phyloP scores from a whole-genome alignment of 2,888 invertebrate genomes.

The Heteropelma amictum region DNA sequence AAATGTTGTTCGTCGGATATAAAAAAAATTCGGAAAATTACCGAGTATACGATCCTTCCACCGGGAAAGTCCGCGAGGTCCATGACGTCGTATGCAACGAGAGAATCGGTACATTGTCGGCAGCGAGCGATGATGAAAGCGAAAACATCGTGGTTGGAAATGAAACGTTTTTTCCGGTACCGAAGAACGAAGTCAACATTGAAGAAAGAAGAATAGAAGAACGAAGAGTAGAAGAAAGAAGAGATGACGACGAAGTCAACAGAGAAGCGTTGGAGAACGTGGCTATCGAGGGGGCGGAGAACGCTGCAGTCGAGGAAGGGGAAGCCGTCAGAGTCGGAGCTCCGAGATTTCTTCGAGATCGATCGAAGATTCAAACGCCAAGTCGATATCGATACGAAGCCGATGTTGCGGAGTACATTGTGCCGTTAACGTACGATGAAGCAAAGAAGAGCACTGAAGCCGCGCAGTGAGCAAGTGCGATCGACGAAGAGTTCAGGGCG shows the following conservation, averaged over 20 bases:
- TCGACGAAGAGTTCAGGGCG: too few relatives aligned
- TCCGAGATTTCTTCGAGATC: conserved; percentile 8
- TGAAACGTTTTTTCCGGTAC: too few relatives aligned
- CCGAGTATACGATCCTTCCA: not conserved
- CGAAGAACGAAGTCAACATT: too few relatives aligned
- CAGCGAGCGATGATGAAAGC: not conserved
- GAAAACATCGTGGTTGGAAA: not conserved
- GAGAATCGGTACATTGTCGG: not conserved
- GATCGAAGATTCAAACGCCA: conserved; percentile 9
- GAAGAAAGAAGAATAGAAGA: not conserved
- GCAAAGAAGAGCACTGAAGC: too few relatives aligned
- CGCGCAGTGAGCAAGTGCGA: too few relatives aligned
- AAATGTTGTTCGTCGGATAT: conserved; percentile 5
- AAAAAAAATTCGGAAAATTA: not conserved
- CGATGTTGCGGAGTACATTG: conserved; percentile 24
- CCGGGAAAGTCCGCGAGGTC: not conserved
- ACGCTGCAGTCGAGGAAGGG: not conserved
- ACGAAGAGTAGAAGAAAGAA: not conserved
- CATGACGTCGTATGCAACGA: conserved; percentile 30
- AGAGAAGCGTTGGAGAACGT: not conserved
- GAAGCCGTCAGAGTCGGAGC: not conserved
- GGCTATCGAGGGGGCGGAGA: not conserved
- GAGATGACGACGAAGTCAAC: not conserved
- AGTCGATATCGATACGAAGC: not conserved
- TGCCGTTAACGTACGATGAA: conserved; percentile 23